Base-by-base conservation (phyloP, 2,888 invertebrate species). In the Sthenelais limicola region DNA sequence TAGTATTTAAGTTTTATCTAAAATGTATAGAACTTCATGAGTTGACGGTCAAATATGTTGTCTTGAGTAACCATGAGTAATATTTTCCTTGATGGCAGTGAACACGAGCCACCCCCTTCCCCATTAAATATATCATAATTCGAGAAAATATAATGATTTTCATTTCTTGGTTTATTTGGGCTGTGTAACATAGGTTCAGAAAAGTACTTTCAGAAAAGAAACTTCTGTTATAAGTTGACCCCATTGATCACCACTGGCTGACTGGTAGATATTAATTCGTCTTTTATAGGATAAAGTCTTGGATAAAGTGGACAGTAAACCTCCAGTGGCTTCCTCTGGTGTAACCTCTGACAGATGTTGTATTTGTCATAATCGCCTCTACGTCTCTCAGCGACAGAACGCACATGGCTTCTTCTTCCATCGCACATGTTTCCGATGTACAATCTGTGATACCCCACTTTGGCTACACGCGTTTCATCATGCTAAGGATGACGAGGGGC, bases 351-450 rank as follows among this genome's bases (percentile, higher is more conserved):
- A 70, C 28, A 26, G 28, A 15, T 70, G 70, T 26, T 70, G 70
- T 26, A 26, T 70, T 28, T 70, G 70, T 30, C 21, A 43, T 7
- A 38, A 56, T 18, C 38, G 30, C 2, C 56, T 70, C 28, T 70
- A 56, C 47, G 47, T 70, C 15, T 30, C 51, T n/a, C 56, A 70
- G 49, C 24, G 70, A 56, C 70, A 70, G 30, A 70, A 33, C n/a
- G 70, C 56, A 15, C 38, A 33, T 7, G 70, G 70, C 3, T 35
- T 56, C 56, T 70, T 70, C 56, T 70, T 70, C 56, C 70, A 70
- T 38, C 18, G 70, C 3, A 7, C 15, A 43, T 70, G 70, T 47
- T 70, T 70, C 70, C 54, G 56, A 12, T 70, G 70, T 56, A 15
- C 35, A 7, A 26, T 51, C 38, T 70, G 70, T 47, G 30, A 56